Base-by-base conservation (phyloP, 92 coral and sea anemone genomes). In the Epizoanthus rinbou region DNA sequence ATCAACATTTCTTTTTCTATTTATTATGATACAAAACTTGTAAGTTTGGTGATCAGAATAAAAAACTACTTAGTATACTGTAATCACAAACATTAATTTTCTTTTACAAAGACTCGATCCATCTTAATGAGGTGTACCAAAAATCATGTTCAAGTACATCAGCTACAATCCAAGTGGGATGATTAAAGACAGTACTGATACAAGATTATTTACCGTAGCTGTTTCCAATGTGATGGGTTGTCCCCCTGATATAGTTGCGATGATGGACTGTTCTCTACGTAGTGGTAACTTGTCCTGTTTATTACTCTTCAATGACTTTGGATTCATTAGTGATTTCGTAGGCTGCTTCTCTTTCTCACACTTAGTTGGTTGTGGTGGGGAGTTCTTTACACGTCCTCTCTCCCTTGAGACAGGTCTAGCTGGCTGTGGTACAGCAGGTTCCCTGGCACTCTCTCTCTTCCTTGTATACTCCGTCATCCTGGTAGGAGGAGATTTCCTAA, bases 201-300 rank as follows among this genome's bases (percentile, higher is more conserved):
- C 50, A 6, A 43, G 50, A 28, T 28, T 28, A 28, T 28, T 69
- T 84, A 92, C 93, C 88, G 71, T 85, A 7, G 96, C 93, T 15
- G 86, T 57, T 28, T 83, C 87, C 23, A 90, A 76, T 25, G 91
- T 85, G 69, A 92, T 92, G 56, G 93, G 93, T 52, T 90, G 83
- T 37, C 96, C 96, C 17, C 96, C 93, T 17, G 94, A 80, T 43
- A 86, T 57, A 64, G 52, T 85, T 9, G 92, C 76, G 47, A 78
- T 81, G 37, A 84, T 84, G 19, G 88, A 87, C 67, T 70, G 71
- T 9, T 47, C 54, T 47, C 54, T 47, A 8, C 15, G 2, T 4
- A 5, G 50, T 5, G 56, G 68, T 5, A 16, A 21, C 14, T 22
- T 23, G 6, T n/a, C 16, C 7, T 62, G 33, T 16, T 62, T 78